Conservation (phyloP, 2,888 invertebrate species). For the Drosophila siamana region DNA sequence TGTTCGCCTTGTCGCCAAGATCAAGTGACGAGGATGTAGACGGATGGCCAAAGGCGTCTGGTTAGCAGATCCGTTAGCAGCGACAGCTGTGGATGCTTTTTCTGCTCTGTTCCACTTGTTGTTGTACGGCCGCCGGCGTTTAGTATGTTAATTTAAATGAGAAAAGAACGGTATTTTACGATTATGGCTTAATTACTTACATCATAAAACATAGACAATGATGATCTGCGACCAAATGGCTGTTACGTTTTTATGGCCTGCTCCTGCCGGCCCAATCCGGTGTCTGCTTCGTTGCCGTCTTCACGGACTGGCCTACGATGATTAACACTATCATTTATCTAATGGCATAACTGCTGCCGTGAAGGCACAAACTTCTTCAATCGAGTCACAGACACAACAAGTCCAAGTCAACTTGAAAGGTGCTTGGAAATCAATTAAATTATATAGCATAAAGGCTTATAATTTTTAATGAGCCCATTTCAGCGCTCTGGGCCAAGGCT, state of each 20-base stretch:
- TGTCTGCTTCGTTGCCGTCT: constrained; percentile 1
- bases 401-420: constrained; percentile 33
- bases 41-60: constrained; percentile 48
- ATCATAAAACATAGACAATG: constrained; percentile 60
- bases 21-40: constrained; percentile 54
- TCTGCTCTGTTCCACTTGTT: constrained; percentile 51
- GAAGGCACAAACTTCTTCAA: constrained; percentile 3
- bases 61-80: constrained; percentile 62
- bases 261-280: constrained; percentile 11
- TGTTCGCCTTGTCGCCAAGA: constrained; percentile 63
- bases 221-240: constrained; percentile 41
- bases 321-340: constrained; percentile 77
- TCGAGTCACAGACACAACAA: background rate
- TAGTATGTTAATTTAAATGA: constrained; percentile 77
- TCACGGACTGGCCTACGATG: constrained; percentile 31
- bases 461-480: constrained; percentile 48
- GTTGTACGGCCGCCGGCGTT: constrained; percentile 43
- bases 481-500: constrained; percentile 6
- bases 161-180: constrained; percentile 77
- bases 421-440: constrained; percentile 75
- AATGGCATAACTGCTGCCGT: constrained; percentile 55
- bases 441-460: constrained; percentile 50
- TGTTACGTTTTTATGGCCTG: constrained; percentile 46
- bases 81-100: constrained; percentile 44
- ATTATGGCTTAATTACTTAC: constrained; percentile 80